Evolutionary conservation across 2,888 invertebrate species (phyloP).

Genomic region (Mythimna impura): DNA sequence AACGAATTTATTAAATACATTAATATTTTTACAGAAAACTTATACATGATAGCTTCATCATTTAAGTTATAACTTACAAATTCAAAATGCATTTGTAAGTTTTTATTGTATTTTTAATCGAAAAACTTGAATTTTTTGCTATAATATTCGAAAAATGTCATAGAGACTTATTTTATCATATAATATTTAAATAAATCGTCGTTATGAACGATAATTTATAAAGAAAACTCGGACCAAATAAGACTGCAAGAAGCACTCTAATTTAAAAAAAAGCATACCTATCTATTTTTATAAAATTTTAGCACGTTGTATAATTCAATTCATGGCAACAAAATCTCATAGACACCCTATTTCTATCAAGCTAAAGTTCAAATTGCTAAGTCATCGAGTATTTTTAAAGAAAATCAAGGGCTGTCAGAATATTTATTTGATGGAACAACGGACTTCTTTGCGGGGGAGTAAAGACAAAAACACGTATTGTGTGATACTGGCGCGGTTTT

Average conservation of each 20-base stretch:
- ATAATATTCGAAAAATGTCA: neutral
- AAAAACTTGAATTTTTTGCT: constrained; percentile 6
- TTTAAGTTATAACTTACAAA: constrained; percentile 9
- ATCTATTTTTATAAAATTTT: constrained; percentile 1
- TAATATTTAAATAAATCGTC: neutral
- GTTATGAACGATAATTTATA: constrained; percentile 3
- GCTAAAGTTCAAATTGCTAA: constrained; percentile 29
- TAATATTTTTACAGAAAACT: constrained; percentile 20
- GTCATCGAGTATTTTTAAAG: neutral
- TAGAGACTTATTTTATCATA: neutral
- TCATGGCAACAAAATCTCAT: neutral
- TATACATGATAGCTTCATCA: constrained; percentile 23
- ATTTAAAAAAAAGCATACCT: neutral
- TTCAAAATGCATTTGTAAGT: constrained; percentile 9
- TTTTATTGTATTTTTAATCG: constrained; percentile 14
- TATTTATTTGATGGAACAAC: constrained; percentile 70
- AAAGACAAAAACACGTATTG: constrained; percentile 70
- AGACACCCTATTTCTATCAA: fast-evolving
- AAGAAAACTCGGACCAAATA: neutral
- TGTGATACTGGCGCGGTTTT: constrained; percentile 69
- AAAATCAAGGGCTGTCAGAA: constrained; percentile 17
- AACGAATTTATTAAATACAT: constrained; percentile 43
- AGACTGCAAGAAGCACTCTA: neutral
- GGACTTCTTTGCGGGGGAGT: constrained; percentile 72
- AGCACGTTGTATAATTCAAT: neutral